A percentile compares a stretch with the other conserved stretches of the same genome.
These are phyloP conservation scores for Corvus cornix DNA, from an alignment of 2,113 vertebrate species.

Conservation along the genomic window DNA sequence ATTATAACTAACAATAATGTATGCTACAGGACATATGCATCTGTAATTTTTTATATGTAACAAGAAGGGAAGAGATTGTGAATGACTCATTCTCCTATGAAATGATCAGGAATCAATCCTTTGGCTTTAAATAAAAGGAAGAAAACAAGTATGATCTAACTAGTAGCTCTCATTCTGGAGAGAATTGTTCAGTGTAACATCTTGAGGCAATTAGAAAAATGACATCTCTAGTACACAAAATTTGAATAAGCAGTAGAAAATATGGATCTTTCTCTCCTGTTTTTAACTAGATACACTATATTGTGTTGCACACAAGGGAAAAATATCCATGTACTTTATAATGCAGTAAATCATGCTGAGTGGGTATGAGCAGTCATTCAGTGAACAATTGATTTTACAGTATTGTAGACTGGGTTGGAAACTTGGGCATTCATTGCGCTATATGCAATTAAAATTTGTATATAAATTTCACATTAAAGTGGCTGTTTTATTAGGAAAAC, in stretches of 20 bases:
- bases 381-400: slow-evolving; percentile 72
- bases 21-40: not conserved
- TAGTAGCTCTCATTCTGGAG: not conserved
- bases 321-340: slow-evolving; percentile 75
- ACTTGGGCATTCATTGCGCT: slow-evolving; percentile 31
- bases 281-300: slow-evolving; percentile 45
- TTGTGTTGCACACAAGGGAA: slow-evolving; percentile 31
- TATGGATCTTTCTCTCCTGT: slow-evolving; percentile 39
- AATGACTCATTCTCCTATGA: slow-evolving; percentile 29
- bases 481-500: not conserved
- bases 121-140: slow-evolving; percentile 34
- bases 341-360: slow-evolving; percentile 77
- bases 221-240: slow-evolving; percentile 40
- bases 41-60: not conserved
- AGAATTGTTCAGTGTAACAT: not conserved
- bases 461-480: slow-evolving; percentile 40
- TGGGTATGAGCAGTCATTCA: slow-evolving; percentile 61
- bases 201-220: not conserved
- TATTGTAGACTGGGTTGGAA: slow-evolving; percentile 20
- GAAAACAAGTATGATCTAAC: slow-evolving; percentile 1
- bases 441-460: slow-evolving; percentile 33
- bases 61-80: not conserved
- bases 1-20: not conserved
- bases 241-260: slow-evolving; percentile 55
- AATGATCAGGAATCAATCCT: slow-evolving; percentile 13